Base-by-base conservation (phyloP, 2,113 vertebrate species). In the Channa argus region DNA sequence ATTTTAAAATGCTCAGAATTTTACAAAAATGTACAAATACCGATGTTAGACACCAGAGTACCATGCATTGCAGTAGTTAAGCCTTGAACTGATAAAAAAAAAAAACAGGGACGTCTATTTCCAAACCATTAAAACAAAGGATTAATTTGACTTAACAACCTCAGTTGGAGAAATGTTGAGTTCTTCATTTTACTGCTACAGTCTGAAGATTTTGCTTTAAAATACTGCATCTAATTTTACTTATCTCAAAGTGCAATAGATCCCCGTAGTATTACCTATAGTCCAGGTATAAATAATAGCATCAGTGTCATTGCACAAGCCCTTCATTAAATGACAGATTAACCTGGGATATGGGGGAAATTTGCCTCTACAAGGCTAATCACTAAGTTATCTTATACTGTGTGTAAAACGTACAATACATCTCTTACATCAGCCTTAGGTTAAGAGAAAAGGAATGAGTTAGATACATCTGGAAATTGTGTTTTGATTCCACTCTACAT, bases 391-490 rank as follows among this genome's bases (percentile, higher is more conserved):
- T 34, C 13, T 56, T 68, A 33, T 34, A 58, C 10, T 69, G 39
- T 62, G 9, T 74, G 52, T 55, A 24, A 24, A 24, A 24, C 1
- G 24, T 24, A 24, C 24, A 24, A 24, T 24, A 24, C 24, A 24
- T 24, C 24, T 24, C 24, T 24, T 63, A 14, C 75, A 80, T 62
- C 33, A 63, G 4, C 50, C 24, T 41, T 41, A 43, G 36, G 61
- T 34, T 69, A 53, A 69, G 59, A 71, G 77, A 69, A 38, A 74
- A 70, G 52, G 13, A 41, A 74, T 43, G 63, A 69, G 70, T 80
- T 58, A 39, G 62, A 78, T 77, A 87, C 90, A 90, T 92, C 86
- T 92, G 91, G 82, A 80, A 63, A 80, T 73, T 73, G 46, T 64
- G 58, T 87, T 65, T 87, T 50, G 70, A 77, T 74, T 64, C 9